Conservation (phyloP, 2,797 vertebrate genomes). For the Pteropus rufus region DNA sequence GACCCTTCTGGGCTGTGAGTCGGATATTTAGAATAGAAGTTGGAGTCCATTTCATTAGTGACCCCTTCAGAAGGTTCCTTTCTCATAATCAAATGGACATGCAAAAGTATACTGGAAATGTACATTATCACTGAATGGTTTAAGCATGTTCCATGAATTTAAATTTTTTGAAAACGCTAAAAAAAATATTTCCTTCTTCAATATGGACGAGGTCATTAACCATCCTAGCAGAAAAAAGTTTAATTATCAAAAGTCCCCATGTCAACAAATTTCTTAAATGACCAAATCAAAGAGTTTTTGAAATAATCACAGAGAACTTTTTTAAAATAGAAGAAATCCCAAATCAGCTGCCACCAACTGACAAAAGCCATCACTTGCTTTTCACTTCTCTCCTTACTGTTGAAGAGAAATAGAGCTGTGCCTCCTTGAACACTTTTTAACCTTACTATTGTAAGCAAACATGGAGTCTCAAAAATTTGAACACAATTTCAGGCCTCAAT, state of each 20-base stretch:
- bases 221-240: neutral
- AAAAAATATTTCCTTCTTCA: neutral
- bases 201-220: neutral
- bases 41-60: neutral
- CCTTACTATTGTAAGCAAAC: neutral
- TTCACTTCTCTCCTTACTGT: neutral
- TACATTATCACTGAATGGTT: neutral
- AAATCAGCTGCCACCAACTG: neutral
- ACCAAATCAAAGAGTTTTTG: constrained; percentile 1
- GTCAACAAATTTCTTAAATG: neutral
- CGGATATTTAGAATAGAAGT: neutral
- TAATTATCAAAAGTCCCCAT: neutral
- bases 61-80: neutral
- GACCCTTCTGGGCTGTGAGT: neutral
- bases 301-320: neutral
- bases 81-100: neutral
- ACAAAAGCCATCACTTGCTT: neutral
- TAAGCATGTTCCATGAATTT: neutral
- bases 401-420: neutral
- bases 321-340: neutral
- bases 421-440: neutral
- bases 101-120: neutral
- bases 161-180: neutral
- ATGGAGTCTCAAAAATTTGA: neutral
- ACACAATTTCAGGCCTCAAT: neutral